Evolutionary conservation across 2,113 vertebrate genomes (phyloP).

Genomic region (Grammomys surdaster): DNA sequence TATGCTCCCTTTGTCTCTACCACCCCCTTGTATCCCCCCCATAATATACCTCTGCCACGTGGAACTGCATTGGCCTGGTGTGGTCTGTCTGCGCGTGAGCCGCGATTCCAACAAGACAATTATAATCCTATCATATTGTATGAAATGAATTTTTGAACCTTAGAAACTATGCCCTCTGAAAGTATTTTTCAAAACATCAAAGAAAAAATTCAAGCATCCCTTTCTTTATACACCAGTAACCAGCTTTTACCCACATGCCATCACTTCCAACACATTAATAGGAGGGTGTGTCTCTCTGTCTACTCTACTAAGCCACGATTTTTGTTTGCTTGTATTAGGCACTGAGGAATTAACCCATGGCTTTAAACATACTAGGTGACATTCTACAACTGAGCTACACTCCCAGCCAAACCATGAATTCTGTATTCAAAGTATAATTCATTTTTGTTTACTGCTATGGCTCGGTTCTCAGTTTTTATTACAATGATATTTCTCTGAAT

Average conservation of each 20-base stretch:
- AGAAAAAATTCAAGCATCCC: not conserved
- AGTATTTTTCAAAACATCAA: not conserved
- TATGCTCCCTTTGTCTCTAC: no score
- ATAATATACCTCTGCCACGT: no score
- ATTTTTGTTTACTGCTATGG: not conserved
- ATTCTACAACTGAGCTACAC: not conserved
- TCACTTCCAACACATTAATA: not conserved
- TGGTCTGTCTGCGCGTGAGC: no score
- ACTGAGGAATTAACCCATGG: no score
- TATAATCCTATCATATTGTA: not conserved
- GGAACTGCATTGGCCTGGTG: no score
- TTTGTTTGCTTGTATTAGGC: not conserved
- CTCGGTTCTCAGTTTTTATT: not conserved
- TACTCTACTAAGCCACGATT: not conserved
- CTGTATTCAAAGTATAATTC: not conserved
- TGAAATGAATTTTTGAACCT: slow-evolving; percentile 21
- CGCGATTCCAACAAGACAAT: no score
- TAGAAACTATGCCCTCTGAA: not conserved
- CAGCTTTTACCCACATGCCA: not conserved
- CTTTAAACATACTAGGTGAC: not conserved
- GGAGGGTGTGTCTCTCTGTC: not conserved
- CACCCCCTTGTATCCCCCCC: no score
- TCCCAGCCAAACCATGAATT: not conserved
- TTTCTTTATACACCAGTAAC: not conserved
- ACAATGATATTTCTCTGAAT: not conserved